Base-by-base conservation (phyloP, 2,113 vertebrate species). In the Tamias sibiricus region DNA sequence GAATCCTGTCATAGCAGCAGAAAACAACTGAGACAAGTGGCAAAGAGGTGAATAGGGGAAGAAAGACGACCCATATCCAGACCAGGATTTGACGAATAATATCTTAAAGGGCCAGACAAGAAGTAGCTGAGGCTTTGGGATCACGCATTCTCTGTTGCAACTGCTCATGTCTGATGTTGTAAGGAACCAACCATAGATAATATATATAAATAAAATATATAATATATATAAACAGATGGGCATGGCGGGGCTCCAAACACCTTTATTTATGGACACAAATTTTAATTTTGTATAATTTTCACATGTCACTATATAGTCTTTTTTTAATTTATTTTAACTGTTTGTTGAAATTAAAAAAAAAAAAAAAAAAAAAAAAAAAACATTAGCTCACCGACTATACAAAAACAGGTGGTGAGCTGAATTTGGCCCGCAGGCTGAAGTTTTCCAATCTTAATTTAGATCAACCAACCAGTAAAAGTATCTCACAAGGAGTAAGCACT, bases 271-370 rank as follows among this genome's bases (percentile, higher is more conserved):
- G 54, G 82, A 62, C 24, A 74, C 30, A 95, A 44, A 79, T 75
- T 66, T 91, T 83, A 91, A 84, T 85, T 94, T 93, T 69, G 79
- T 37, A 42, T 69, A 19, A 30, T 93, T 42, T 95, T 90, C 42
- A 81, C 17, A 28, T 66, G 57, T 49, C 47, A 68, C 54, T 37
- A 75, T 83, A 69, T 57, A 76, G 2, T 77, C 24, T 35, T 89
- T 79, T 93, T 92, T 91, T 54, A 49, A 87, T 82, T 84, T 74
- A 89, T 76, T 82, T 68, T 32, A 68, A 16, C 13, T 57, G 42
- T 91, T 90, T 82, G 28, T 77, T 90, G 49, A 89, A 94, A 83
- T 91, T n/a, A 74, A 86, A 81, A 87, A 71, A 62, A 62, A 62
- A 62, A 9, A 59, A 24, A n/a, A n/a, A 30, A 74, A 74, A 86